phyloP scores from a whole-genome alignment of 2,113 vertebrate genomes.

The Sapayoa aenigma region DNA sequence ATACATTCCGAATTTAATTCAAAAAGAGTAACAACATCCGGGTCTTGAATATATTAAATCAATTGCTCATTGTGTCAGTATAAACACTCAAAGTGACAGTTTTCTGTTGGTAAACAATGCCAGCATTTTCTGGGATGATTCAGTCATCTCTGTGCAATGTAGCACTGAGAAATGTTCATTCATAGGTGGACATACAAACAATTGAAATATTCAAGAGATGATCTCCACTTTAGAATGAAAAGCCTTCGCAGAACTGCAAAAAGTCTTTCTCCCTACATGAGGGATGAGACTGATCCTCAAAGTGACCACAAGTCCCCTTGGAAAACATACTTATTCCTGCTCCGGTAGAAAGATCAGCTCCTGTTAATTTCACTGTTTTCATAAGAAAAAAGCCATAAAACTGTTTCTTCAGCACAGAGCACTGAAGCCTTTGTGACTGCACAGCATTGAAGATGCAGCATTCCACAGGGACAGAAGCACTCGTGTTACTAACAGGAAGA shows the following conservation, averaged over 20 bases:
- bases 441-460: not conserved
- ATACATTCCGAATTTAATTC: not conserved
- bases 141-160: not conserved
- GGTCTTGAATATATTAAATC: not conserved
- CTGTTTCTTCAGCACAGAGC: not conserved
- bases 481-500: not conserved
- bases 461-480: not conserved
- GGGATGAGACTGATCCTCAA: not conserved
- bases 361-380: not conserved
- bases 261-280: not conserved
- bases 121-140: constrained; percentile 26
- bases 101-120: constrained; percentile 44
- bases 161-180: constrained; percentile 40
- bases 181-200: constrained; percentile 11
- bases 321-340: not conserved
- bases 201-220: constrained; percentile 25
- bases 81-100: not conserved
- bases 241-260: not conserved
- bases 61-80: not conserved
- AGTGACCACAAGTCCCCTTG: not conserved
- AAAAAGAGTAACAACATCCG: not conserved
- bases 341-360: not conserved
- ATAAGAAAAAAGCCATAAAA: not conserved
- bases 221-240: constrained; percentile 2
- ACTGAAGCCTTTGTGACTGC: not conserved